phyloP scores from a whole-genome alignment of 2,113 vertebrate genomes.

The Lophochroa leadbeateri region DNA sequence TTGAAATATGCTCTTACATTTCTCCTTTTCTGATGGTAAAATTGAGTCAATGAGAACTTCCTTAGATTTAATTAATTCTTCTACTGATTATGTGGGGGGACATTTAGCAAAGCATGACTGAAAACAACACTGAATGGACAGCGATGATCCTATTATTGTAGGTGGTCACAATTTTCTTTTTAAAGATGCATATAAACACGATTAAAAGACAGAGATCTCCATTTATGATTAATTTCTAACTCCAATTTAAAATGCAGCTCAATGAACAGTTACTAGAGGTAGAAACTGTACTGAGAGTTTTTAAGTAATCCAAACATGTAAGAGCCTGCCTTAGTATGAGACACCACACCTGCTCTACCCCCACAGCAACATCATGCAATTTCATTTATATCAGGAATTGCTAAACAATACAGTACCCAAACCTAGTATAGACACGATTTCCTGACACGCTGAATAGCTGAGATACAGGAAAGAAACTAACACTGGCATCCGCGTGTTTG shows the following conservation, averaged over 20 bases:
- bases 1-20: not conserved
- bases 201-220: not conserved
- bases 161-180: not conserved
- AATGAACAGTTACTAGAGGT: not conserved
- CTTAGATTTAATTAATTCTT: not conserved
- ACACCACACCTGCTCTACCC: not conserved
- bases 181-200: not conserved
- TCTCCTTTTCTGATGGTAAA: not conserved
- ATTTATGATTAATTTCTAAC: not conserved
- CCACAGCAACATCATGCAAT: not conserved
- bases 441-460: not conserved
- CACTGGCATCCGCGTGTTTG: accelerated
- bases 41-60: not conserved
- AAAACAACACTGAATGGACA: not conserved
- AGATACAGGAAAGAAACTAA: not conserved
- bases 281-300: not conserved
- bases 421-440: not conserved
- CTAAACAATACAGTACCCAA: not conserved
- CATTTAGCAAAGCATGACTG: not conserved
- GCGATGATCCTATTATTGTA: not conserved
- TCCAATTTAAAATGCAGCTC: not conserved
- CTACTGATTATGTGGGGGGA: no score
- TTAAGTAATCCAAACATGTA: not conserved
- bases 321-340: not conserved
- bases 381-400: not conserved